Conservation (phyloP, 2,797 vertebrate genomes). For the Pseudochaenichthys georgianus region DNA sequence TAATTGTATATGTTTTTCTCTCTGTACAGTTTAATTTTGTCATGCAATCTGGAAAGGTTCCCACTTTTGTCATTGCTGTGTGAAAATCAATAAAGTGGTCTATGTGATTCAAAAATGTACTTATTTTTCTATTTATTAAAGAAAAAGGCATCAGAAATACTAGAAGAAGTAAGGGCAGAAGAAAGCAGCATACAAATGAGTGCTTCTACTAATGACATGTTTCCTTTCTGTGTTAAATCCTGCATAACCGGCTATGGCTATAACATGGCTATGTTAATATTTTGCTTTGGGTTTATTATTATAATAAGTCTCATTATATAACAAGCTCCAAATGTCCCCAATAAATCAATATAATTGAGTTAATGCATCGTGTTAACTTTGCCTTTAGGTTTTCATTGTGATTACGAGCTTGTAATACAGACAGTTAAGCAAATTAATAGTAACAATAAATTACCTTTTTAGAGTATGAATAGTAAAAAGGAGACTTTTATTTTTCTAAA, state of each 20-base stretch:
- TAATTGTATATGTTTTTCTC: slow-evolving; percentile 13
- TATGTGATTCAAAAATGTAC: slow-evolving; percentile 49
- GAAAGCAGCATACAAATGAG: not conserved
- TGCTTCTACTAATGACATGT: not conserved
- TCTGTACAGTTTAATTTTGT: slow-evolving; percentile 33
- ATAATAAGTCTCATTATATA: not conserved
- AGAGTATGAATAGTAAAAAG: not conserved
- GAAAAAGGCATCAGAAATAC: too few species aligned
- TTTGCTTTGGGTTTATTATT: slow-evolving; percentile 8
- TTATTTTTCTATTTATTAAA: not conserved
- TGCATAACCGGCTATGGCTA: not conserved
- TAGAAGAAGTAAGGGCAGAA: not conserved
- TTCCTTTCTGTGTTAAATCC: not conserved
- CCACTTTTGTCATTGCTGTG: slow-evolving; percentile 59
- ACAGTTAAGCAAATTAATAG: not conserved
- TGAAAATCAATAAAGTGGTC: slow-evolving; percentile 81
- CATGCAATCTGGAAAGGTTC: slow-evolving; percentile 44
- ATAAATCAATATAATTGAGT: slow-evolving; percentile 5
- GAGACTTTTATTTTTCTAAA: not conserved
- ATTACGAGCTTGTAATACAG: slow-evolving; percentile 7
- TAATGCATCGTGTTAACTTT: slow-evolving; percentile 1
- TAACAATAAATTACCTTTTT: slow-evolving; percentile 1
- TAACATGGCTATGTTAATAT: not conserved
- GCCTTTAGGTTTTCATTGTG: not conserved
- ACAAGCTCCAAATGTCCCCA: not conserved